Evolutionary conservation across 1,140 invertebrate species (phyloP).

Genomic region (Drosophila kikkawai): DNA sequence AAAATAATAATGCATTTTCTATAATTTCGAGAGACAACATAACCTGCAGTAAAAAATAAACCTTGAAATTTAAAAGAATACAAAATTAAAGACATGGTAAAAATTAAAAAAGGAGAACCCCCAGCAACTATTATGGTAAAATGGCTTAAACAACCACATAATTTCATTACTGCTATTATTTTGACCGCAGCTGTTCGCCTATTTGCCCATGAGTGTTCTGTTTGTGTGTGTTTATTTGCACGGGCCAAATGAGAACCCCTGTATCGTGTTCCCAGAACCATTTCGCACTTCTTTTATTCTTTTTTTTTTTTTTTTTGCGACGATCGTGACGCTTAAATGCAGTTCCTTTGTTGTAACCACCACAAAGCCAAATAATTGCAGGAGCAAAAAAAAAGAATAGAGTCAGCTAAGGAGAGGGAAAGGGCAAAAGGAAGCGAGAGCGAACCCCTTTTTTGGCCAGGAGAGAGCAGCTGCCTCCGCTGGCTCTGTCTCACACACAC

Average conservation of each 20-base stretch:
- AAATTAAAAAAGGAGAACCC: too few relatives aligned
- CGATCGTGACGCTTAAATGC: conserved; percentile 46
- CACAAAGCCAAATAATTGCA: conserved; percentile 51
- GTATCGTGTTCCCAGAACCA: conserved; percentile 46
- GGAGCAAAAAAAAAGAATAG: conserved; percentile 34
- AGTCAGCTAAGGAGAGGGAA: conserved; percentile 17
- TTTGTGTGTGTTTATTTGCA: conserved; percentile 20
- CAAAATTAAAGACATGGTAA: too few relatives aligned
- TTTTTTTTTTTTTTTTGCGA: conserved; percentile 21
- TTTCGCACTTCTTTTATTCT: conserved; percentile 31
- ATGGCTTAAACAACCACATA: neutral
- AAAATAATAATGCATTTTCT: too few relatives aligned
- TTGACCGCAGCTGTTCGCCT: neutral
- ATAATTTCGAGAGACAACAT: too few relatives aligned
- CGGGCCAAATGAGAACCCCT: conserved; percentile 19
- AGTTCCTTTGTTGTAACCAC: conserved; percentile 53
- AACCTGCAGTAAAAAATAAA: too few relatives aligned
- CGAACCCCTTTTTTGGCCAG: conserved; percentile 39
- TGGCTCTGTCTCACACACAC: conserved; percentile 10
- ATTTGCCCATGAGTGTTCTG: neutral
- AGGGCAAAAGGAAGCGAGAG: conserved; percentile 6
- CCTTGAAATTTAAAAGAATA: too few relatives aligned
- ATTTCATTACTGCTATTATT: neutral
- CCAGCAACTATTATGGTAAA: neutral
- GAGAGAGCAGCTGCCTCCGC: conserved; percentile 40